Conservation (phyloP, 2,113 vertebrate species). For the Raja brachyura region DNA sequence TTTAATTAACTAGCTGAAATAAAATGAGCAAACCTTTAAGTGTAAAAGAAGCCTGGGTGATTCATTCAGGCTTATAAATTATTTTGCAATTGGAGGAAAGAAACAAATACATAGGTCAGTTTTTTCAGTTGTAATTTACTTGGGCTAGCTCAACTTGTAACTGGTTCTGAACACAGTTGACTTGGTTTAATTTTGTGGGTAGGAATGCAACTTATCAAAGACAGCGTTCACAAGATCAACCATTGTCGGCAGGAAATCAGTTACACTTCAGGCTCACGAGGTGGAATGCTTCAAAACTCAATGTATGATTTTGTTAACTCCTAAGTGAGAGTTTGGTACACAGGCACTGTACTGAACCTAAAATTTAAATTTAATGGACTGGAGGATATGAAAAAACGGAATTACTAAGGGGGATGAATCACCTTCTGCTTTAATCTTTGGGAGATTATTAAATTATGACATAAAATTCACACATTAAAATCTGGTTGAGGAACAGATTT, state of each 20-base stretch:
- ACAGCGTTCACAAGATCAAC: not conserved
- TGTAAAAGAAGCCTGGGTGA: not conserved
- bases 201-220: not conserved
- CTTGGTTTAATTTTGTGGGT: not conserved
- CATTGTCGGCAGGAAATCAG: not conserved
- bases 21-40: not conserved
- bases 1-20: constrained; percentile 10
- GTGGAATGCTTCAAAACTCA: not conserved
- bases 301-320: not conserved
- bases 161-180: not conserved
- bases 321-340: not conserved
- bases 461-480: not conserved
- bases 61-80: not conserved
- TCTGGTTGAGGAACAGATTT: not conserved
- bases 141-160: not conserved
- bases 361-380: not conserved
- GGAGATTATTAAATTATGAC: not conserved
- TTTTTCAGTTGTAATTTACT: not conserved
- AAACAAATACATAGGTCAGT: not conserved
- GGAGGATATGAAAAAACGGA: not conserved
- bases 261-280: not conserved
- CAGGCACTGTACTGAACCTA: not conserved
- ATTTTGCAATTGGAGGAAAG: not conserved
- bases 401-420: not conserved
- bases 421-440: not conserved